These are phyloP conservation scores for Dreissena rostriformis DNA, from an alignment of 1,140 invertebrate genomes.

Conservation along the genomic window DNA sequence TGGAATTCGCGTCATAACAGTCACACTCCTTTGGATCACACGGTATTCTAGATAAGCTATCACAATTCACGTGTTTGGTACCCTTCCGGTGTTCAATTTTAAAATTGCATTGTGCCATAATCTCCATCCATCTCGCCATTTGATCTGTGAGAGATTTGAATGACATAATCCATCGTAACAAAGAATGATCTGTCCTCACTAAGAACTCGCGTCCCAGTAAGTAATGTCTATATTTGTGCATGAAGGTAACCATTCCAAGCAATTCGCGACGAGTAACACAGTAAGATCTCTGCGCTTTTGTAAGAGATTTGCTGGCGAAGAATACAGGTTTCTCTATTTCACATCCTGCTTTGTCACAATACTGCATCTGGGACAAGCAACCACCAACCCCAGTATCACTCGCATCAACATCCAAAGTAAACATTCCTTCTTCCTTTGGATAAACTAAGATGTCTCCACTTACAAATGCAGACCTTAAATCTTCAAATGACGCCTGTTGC, in stretches of 20 bases:
- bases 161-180: slow-evolving; percentile 56
- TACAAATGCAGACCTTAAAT: slow-evolving; percentile 15
- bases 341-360: slow-evolving; percentile 3
- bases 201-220: slow-evolving; percentile 58
- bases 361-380: slow-evolving; percentile 21
- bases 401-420: slow-evolving; percentile 34
- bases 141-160: slow-evolving; percentile 55
- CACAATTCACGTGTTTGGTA: slow-evolving; percentile 55
- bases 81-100: slow-evolving; percentile 54
- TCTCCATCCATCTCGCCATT: slow-evolving; percentile 67
- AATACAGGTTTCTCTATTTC: slow-evolving; percentile 26
- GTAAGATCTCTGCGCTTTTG: not conserved
- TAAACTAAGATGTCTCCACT: not conserved
- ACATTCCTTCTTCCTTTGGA: slow-evolving; percentile 12
- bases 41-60: slow-evolving; percentile 48
- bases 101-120: slow-evolving; percentile 56
- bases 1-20: slow-evolving; percentile 3
- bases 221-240: slow-evolving; percentile 57
- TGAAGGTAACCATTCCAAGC: slow-evolving; percentile 55
- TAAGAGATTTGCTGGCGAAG: slow-evolving; percentile 29
- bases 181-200: slow-evolving; percentile 63
- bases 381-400: slow-evolving; percentile 27
- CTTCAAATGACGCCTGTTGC: slow-evolving; percentile 18
- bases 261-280: slow-evolving; percentile 20
- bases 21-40: slow-evolving; percentile 28